Evolutionary conservation across 53 echinoderm and acorn worm species (phyloP), one percentile per base, ranked within the genome.

Genomic region (Astropecten irregularis): DNA sequence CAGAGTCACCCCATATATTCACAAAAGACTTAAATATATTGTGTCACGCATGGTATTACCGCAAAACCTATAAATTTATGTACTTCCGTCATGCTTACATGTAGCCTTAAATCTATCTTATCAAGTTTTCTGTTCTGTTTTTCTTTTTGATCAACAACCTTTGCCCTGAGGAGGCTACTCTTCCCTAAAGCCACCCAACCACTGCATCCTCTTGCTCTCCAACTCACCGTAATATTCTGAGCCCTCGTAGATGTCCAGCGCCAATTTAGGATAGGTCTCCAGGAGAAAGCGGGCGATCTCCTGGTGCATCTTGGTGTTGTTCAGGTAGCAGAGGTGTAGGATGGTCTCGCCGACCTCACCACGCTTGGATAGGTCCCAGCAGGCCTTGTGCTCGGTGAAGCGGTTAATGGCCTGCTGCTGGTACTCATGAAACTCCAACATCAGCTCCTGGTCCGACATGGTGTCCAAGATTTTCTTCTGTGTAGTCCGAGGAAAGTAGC

Each of bases 271-370:
- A 53, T 82, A 96, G 0, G 87, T 51, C 36, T 89, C 71, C 21
- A 93, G 67, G 19, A 96, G 71, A 34, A 87, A 89, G 3, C 67
- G 53, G 19, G 93, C 93, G 22, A 96, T 81, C 59, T 83, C 89
- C 40, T 83, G 38, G 70, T 96, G 96, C 65, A 84, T 73, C 16
- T 76, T 72, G 10, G 96, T 93, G 67, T 91, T 89, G 36, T 93
- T 93, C 71, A 96, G 88, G 82, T 88, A 96, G 71, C 93, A 93
- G 30, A 96, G 69, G 36, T 96, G 96, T 13, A 96, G 71, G 38
- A 91, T 87, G 15, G 96, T 96, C 82, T 96, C 96, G 21, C 96
- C 96, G 9, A 93, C 93, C 46, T 85, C 93, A 11, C 96, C 96
- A 1, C 96, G 84, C 34, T 86, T 87, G 68, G 87, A 62, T 21